These are phyloP conservation scores for Drosophila tropicalis DNA, from an alignment of 1,140 invertebrate genomes.

Conservation along the genomic window DNA sequence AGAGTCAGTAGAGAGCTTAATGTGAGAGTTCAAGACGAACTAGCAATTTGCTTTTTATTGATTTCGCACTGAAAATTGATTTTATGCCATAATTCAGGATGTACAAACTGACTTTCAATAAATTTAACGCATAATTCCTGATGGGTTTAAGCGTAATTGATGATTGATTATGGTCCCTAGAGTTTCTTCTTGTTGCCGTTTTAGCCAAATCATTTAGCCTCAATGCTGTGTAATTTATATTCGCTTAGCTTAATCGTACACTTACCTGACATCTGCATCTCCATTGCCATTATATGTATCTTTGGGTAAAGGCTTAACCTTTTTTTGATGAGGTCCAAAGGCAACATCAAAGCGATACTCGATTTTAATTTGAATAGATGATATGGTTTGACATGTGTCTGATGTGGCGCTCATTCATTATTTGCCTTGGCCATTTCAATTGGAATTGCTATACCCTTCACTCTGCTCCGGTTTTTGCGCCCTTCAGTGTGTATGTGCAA, in stretches of 20 bases:
- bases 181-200: conserved; percentile 1
- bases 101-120: conserved; percentile 81
- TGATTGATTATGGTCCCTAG: conserved; percentile 74
- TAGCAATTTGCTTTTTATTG: conserved; percentile 67
- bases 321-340: conserved; percentile 19
- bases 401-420: conserved; percentile 5
- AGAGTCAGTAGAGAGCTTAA: conserved; percentile 21
- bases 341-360: conserved; percentile 65
- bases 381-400: conserved; percentile 56
- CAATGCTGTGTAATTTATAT: conserved; percentile 81
- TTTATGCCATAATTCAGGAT: conserved; percentile 74
- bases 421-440: conserved; percentile 70
- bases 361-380: conserved; percentile 67
- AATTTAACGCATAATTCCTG: conserved; percentile 83
- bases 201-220: conserved; percentile 53
- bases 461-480: no score
- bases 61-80: conserved; percentile 67
- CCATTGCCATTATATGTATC: neutral
- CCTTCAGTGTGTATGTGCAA: conserved; percentile 30
- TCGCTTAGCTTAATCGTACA: conserved; percentile 74
- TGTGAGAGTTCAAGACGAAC: conserved; percentile 34
- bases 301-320: neutral
- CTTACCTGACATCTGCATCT: conserved; percentile 18
- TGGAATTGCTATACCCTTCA: conserved; percentile 43
- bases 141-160: conserved; percentile 83